A percentile compares a stretch with the other conserved stretches of the same genome.
These are phyloP conservation scores for Tholera decimalis DNA, from an alignment of 2,888 invertebrate species.

Conservation along the genomic window DNA sequence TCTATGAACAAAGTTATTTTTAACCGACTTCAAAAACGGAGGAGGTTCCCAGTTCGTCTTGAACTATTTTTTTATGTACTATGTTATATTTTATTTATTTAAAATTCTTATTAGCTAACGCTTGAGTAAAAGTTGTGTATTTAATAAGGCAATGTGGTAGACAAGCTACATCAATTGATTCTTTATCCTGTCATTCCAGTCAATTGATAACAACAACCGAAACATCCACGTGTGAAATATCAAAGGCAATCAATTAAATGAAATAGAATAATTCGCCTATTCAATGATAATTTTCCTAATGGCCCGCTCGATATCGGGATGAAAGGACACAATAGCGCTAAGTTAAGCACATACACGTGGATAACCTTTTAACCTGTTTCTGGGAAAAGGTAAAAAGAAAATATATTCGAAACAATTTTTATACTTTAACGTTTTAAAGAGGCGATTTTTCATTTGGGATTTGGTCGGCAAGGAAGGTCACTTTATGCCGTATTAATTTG, in stretches of 20 bases:
- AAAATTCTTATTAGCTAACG: too few relatives aligned
- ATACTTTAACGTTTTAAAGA: neutral
- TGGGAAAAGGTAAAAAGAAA: neutral
- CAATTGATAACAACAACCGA: neutral
- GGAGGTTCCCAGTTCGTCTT: too few relatives aligned
- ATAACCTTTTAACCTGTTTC: neutral
- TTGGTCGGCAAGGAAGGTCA: too few relatives aligned
- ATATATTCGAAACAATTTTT: conserved; percentile 1
- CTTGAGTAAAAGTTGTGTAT: neutral
- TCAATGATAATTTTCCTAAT: conserved; percentile 9
- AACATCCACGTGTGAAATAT: conserved; percentile 16
- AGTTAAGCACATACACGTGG: conserved; percentile 37
- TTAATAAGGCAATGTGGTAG: too few relatives aligned
- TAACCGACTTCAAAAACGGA: too few relatives aligned
- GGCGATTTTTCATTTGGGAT: neutral
- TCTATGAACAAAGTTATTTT: too few relatives aligned
- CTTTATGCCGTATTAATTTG: too few relatives aligned
- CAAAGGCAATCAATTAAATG: conserved; percentile 7
- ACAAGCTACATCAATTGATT: neutral
- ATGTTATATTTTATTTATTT: too few relatives aligned
- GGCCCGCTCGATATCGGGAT: neutral
- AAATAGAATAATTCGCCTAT: neutral
- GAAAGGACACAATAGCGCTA: neutral
- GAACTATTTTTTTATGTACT: too few relatives aligned
- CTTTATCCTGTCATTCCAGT: too few relatives aligned